Evolutionary conservation across 2,797 vertebrate genomes (phyloP), one percentile per base, ranked within the genome.

Genomic region (Gymnoscopelus microlampas): DNA sequence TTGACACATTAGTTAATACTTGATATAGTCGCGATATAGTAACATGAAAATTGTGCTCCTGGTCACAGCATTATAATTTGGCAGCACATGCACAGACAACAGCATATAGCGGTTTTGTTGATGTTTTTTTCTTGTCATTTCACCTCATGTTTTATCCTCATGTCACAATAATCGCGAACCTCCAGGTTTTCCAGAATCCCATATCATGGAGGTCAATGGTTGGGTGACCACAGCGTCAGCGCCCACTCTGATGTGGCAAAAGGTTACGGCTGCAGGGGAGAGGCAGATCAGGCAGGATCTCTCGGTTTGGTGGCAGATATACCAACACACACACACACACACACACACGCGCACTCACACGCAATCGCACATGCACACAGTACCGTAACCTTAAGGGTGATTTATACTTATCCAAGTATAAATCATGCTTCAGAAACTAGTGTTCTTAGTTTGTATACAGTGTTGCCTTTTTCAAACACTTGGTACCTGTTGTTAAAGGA

Each of bases 1-100:
- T 84, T 59, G 70, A 89, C 86, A 88, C 85, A 86, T 83, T 86
- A 77, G 85, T 87, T 44, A 89, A 90, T 84, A 87, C 76, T 87
- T 77, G 71, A 83, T 84, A 89, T 86, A 89, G 67, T 86, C 79
- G 73, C 82, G 81, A 85, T 44, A 44, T 44, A 44, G 76, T 81
- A 87, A 89, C 83, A 89, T 90, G 83, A 79, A 91, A 86, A 60
- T 89, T 92, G 93, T 93, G 92, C 92, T 93, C 91, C 93, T 90
- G 83, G 77, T 89, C 87, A 88, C 88, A 90, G 89, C 88, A 83
- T 86, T 83, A 93, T 84, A 86, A 72, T 92, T 87, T 83, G 87
- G 91, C 92, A 93, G 91, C 87, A 93, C 93, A 93, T 94, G 93
- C 94, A 93, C 91, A 90, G 84, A 89, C 85, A 92, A 88, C 82